A percentile compares a stretch with the other conserved stretches of the same genome.
Evolutionary conservation across 2,113 vertebrate genomes (phyloP).

Genomic region (Ciconia maguari): DNA sequence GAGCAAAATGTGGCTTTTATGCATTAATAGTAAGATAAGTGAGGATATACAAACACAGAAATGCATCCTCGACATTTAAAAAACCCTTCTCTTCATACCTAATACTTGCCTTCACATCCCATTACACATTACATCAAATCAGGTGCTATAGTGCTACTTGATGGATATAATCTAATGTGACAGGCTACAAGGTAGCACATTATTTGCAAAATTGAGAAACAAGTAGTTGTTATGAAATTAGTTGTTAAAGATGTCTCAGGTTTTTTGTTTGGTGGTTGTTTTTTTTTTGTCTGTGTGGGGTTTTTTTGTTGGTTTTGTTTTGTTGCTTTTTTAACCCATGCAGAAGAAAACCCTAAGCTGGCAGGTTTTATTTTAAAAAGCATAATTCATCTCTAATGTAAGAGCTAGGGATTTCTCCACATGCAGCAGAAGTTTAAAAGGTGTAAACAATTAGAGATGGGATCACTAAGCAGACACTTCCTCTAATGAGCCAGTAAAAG

Average conservation of each 20-base stretch:
- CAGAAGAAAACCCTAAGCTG: background rate
- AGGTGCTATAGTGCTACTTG: background rate
- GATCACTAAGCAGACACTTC: background rate
- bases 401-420: background rate
- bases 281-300: background rate
- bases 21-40: background rate
- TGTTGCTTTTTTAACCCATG: background rate
- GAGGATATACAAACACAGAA: background rate
- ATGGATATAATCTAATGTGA: conserved; percentile 33
- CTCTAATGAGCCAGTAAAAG: background rate
- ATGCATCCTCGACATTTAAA: background rate
- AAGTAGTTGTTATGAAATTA: background rate
- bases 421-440: background rate
- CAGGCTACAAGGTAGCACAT: conserved; percentile 18
- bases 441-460: background rate
- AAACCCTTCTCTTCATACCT: background rate
- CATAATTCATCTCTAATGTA: background rate
- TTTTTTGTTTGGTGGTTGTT: background rate
- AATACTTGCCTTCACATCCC: conserved; percentile 9
- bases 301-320: background rate
- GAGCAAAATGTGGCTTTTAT: background rate
- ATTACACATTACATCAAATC: conserved; percentile 6
- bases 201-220: conserved; percentile 29
- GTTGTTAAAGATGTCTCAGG: background rate
- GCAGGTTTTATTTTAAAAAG: background rate